Percentiles rank a stretch among this genome's conserved stretches.
Conservation (phyloP, 2,797 vertebrate species). For the Trachops cirrhosus region DNA sequence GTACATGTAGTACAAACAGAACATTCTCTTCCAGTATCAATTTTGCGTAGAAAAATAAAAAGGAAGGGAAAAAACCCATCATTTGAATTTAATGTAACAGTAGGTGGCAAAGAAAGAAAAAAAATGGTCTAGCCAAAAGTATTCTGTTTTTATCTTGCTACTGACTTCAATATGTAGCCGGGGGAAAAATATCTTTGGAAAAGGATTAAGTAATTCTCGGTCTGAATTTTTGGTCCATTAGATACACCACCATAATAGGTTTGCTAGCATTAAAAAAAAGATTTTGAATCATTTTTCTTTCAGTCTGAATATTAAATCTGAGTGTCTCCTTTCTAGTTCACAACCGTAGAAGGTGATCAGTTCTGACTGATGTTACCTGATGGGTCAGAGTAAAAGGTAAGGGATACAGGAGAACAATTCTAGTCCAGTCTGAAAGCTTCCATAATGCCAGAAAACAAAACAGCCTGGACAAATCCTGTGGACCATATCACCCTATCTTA, state of each 20-base stretch:
- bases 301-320: neutral
- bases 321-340: neutral
- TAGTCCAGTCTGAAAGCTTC: neutral
- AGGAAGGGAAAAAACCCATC: neutral
- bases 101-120: neutral
- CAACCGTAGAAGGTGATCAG: neutral
- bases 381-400: neutral
- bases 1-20: neutral
- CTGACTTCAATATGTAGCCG: neutral
- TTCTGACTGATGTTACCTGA: neutral
- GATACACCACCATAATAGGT: neutral
- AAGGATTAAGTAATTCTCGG: conserved; percentile 42
- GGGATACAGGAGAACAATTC: neutral
- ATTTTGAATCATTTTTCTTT: neutral
- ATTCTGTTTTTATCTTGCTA: conserved; percentile 50
- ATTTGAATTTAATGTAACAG: conserved; percentile 40
- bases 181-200: neutral
- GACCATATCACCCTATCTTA: neutral
- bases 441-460: conserved; percentile 14
- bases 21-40: neutral
- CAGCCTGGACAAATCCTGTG: neutral
- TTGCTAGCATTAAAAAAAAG: conserved; percentile 15
- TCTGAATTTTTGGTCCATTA: conserved; percentile 33
- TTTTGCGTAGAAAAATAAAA: conserved; percentile 51
- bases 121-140: neutral